phyloP scores from a whole-genome alignment of 1,140 invertebrate species.

The Drosophila varians region DNA sequence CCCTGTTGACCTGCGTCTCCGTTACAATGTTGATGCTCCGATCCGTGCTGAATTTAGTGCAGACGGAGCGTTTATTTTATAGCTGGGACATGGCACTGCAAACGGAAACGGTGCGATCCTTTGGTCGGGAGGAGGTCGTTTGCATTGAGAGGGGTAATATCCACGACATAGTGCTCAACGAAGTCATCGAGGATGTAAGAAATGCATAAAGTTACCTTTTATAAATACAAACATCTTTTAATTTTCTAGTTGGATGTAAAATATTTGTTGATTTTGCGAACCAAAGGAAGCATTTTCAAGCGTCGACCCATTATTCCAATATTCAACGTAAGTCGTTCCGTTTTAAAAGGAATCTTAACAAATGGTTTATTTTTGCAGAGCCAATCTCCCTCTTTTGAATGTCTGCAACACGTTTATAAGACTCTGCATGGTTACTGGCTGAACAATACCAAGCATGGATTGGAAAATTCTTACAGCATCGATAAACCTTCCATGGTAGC shows the following conservation, averaged over 20 bases:
- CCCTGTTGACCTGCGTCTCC: slow-evolving; percentile 4
- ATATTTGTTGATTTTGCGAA: slow-evolving; percentile 83
- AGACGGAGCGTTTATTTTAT: slow-evolving; percentile 84
- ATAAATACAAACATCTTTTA: background rate
- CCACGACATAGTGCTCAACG: slow-evolving; percentile 86
- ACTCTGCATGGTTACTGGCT: slow-evolving; percentile 57
- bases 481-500: slow-evolving; percentile 16
- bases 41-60: slow-evolving; percentile 32
- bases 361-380: slow-evolving; percentile 17
- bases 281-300: slow-evolving; percentile 61
- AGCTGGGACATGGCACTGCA: slow-evolving; percentile 85
- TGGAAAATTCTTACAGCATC: slow-evolving; percentile 22
- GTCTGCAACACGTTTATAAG: slow-evolving; percentile 40
- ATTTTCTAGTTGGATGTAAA: slow-evolving; percentile 79
- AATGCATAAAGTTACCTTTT: background rate
- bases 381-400: slow-evolving; percentile 62
- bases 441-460: slow-evolving; percentile 33
- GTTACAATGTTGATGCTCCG: slow-evolving; percentile 31
- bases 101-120: slow-evolving; percentile 82
- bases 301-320: slow-evolving; percentile 52
- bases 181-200: slow-evolving; percentile 86
- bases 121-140: slow-evolving; percentile 73
- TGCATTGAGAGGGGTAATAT: slow-evolving; percentile 85
- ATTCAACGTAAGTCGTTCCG: slow-evolving; percentile 47
- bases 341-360: no score